Base-by-base conservation (phyloP, 2,888 invertebrate genomes). In the Augochlorella aurata region DNA sequence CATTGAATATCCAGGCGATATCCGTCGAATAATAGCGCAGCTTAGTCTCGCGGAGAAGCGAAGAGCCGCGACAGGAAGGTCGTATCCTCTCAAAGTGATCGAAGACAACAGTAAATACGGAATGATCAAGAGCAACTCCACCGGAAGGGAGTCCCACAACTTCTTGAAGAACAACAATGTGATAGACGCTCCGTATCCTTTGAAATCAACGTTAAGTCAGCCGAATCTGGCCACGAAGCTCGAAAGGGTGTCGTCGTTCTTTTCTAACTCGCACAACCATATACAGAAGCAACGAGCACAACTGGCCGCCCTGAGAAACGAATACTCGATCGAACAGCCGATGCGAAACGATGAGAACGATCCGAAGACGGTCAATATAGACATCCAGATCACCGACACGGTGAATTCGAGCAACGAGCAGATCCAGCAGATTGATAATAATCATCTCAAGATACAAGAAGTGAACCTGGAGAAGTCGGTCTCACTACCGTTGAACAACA, bases 11-110 rank as follows among this genome's bases (percentile, higher is more conserved):
- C 97, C 97, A 0, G 94, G 95, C 0, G 97, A 97, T 81, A 95
- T 97, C 7, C 95, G 97, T 72, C 95, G 97, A 85, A 96, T 97
- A 66, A 94, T 97, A 0, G 95, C 96, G 47, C 96, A 96, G 93
- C 90, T 96, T 66, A 93, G 94, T 54, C 90, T 94, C 47, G 93
- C 94, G 0, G 95, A 95, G 83, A 93, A 94, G 67, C 92, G 94
- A 8, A 93, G 94, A 68, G 94, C 85, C 70, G 93, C 93, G 58
- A 87, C 87, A 68, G 81, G 80, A 12, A 90, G 90, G 63, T 89
- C 91, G 0, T 94, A 94, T 75, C 95, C 95, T 0, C 82, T 95
- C 0, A 95, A 94, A 85, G 93, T 94, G 0, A 85, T 95, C n/a
- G 95, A 95, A 70, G 95, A 95, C 72, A 94, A 94, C 78, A 89